A percentile compares a stretch with the other conserved stretches of the same genome.
Conservation (phyloP, 2,113 vertebrate genomes). For the Cyanoramphus novaezelandiae region DNA sequence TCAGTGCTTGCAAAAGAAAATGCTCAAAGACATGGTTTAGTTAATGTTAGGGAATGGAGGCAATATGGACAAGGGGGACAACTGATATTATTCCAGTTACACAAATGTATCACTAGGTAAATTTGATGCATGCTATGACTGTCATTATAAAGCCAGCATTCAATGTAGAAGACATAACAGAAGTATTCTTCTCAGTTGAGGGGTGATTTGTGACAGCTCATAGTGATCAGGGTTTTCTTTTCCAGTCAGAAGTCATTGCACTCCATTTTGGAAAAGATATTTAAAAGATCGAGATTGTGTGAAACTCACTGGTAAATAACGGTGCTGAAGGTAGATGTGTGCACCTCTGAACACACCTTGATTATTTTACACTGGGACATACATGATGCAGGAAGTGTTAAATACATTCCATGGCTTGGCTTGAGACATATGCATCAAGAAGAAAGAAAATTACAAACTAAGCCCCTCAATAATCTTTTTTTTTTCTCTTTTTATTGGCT, state of each 20-base stretch:
- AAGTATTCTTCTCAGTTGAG: background rate
- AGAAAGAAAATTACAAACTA: background rate
- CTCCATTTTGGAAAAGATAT: background rate
- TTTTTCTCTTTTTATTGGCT: background rate
- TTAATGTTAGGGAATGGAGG: background rate
- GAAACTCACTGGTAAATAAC: background rate
- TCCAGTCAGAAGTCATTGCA: background rate
- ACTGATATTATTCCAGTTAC: background rate
- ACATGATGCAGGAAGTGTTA: accelerated
- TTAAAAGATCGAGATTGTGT: background rate
- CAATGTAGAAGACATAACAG: background rate
- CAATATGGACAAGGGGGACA: background rate
- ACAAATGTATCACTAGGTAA: background rate
- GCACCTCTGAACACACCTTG: background rate
- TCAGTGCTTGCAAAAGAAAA: background rate
- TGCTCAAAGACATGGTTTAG: background rate
- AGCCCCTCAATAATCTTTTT: background rate
- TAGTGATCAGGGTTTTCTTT: background rate
- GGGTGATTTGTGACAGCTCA: background rate
- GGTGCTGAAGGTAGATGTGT: background rate
- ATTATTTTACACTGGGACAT: background rate
- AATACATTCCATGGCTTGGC: background rate
- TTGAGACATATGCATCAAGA: background rate
- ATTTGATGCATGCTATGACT: background rate
- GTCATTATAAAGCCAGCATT: background rate